Base-by-base conservation (phyloP, 2,797 vertebrate species). In the Fundulus diaphanus region DNA sequence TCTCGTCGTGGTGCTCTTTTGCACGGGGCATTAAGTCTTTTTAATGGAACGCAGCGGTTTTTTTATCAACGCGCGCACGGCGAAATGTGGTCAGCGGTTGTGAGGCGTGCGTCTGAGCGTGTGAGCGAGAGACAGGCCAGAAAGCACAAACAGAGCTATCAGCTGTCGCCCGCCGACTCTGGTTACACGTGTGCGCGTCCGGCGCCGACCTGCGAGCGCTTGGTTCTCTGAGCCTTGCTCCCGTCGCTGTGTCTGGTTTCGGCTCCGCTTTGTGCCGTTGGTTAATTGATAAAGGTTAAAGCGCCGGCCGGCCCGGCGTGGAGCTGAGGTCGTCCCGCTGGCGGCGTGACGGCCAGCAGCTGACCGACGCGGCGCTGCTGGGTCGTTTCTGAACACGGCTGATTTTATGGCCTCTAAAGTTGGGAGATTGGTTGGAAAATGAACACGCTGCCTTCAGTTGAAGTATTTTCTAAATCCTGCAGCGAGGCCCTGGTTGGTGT, bases 201-300 rank as follows among this genome's bases (percentile, higher is more conserved):
- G 7, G 70, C 74, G 49, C 70, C 80, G 13, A 46, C 44, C 57
- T 70, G 73, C 33, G 22, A 65, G 68, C 8, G 59, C 24, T n/a
- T 68, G 66, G 70, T 57, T 57, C 33, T 59, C 29, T 79, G 70
- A 72, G 54, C 72, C 13, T 18, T 33, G 22, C 70, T 35, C 12
- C 67, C 15, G 67, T n/a, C 13, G 5, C 27, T 74, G 80, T 86
- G 84, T 91, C 71, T 81, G 82, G 81, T 92, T 91, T 86, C 90
- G 86, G 74, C 79, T 70, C 72, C 77, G 77, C 90, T 93, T 92
- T 91, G 91, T 91, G 89, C 86, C 84, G 80, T 22, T 93, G 92
- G 89, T 92, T 93, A 92, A 93, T 92, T 92, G 90, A 93, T 93
- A 93, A 92, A 92, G 92, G 92, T 92, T 93, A 92, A 93, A 88